These are phyloP conservation scores for Crambe crambe DNA, from an alignment of 37 sponge, comb jelly and placozoan genomes.

Conservation along the genomic window DNA sequence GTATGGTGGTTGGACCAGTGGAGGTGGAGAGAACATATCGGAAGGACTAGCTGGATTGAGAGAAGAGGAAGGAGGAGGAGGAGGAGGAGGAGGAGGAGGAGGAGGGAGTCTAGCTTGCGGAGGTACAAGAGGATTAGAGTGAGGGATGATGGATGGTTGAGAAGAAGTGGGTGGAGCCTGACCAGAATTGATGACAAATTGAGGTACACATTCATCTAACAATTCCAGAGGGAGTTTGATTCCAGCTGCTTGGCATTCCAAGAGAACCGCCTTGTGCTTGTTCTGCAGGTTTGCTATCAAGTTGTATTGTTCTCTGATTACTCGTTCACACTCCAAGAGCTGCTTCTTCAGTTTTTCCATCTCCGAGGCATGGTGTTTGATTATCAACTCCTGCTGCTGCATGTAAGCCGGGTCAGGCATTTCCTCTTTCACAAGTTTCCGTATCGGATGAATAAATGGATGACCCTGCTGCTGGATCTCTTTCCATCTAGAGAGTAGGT, in stretches of 20 bases:
- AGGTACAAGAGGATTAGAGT: background rate
- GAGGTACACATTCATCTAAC: background rate
- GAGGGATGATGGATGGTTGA: background rate
- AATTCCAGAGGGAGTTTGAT: slow-evolving; percentile 12
- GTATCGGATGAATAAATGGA: slow-evolving; percentile 16
- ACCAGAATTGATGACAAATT: background rate
- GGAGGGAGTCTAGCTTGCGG: background rate
- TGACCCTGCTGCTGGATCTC: slow-evolving; percentile 16
- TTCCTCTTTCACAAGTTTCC: slow-evolving; percentile 4
- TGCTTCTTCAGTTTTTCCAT: slow-evolving; percentile 24
- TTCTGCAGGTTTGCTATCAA: slow-evolving; percentile 45
- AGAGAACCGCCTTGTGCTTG: slow-evolving; percentile 25
- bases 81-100: slow-evolving; percentile 6
- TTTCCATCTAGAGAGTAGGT: slow-evolving; percentile 51
- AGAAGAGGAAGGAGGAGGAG: background rate
- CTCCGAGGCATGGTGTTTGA: slow-evolving; percentile 38
- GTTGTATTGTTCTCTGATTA: slow-evolving; percentile 43
- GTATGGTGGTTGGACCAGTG: background rate
- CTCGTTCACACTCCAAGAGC: slow-evolving; percentile 41
- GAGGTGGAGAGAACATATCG: background rate
- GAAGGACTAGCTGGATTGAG: slow-evolving; percentile 6
- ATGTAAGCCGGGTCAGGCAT: background rate
- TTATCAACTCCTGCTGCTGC: slow-evolving; percentile 35
- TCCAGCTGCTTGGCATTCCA: slow-evolving; percentile 45
- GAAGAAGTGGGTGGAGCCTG: background rate